These are phyloP conservation scores for Rhaphigaster nebulosa DNA, from an alignment of 2,888 invertebrate genomes.

Conservation along the genomic window DNA sequence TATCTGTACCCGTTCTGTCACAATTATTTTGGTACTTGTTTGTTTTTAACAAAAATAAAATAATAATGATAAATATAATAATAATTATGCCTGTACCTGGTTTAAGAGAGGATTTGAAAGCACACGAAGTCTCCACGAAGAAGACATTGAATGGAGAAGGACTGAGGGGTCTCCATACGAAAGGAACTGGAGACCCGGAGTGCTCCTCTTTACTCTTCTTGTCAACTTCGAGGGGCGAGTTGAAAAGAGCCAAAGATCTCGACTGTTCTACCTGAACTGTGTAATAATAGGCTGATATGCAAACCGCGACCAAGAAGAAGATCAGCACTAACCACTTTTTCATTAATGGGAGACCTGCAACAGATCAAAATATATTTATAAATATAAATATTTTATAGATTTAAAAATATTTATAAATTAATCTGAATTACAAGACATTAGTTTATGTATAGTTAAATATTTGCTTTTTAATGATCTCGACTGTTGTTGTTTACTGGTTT, in stretches of 20 bases:
- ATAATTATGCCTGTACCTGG: not conserved
- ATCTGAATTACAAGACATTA: too few relatives aligned
- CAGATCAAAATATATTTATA: not conserved
- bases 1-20: too few relatives aligned
- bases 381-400: too few relatives aligned
- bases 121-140: slow-evolving; percentile 51
- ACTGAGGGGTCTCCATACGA: not conserved
- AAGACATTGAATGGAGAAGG: slow-evolving; percentile 40
- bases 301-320: not conserved
- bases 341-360: slow-evolving; percentile 24
- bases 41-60: not conserved
- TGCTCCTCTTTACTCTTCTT: not conserved
- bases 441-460: too few relatives aligned
- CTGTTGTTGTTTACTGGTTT: too few relatives aligned
- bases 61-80: not conserved
- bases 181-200: not conserved
- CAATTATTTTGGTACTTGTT: too few relatives aligned
- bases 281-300: not conserved
- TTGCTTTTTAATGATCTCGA: too few relatives aligned
- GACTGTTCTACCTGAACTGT: not conserved
- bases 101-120: not conserved
- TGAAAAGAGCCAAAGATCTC: not conserved
- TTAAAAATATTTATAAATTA: too few relatives aligned
- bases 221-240: not conserved
- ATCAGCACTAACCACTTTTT: not conserved